phyloP scores from a whole-genome alignment of 2,113 vertebrate genomes.

The Microcebus griseorufus region DNA sequence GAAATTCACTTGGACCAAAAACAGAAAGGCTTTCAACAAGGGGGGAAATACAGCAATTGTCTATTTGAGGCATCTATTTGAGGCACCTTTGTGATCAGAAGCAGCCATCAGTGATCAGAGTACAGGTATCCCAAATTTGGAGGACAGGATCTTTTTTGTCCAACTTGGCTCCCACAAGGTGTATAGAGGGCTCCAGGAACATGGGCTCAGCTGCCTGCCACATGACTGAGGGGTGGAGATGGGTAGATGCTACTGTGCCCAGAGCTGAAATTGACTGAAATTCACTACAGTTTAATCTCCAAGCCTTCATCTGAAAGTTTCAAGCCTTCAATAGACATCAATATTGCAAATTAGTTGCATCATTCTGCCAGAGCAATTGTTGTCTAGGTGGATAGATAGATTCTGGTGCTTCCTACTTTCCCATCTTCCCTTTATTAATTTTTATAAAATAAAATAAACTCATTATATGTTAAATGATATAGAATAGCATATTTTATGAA shows the following conservation, averaged over 20 bases:
- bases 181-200: not conserved
- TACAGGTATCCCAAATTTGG: accelerated
- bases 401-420: not conserved
- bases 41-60: accelerated
- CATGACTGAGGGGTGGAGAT: not conserved
- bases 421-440: not conserved
- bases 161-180: not conserved
- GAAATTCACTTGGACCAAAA: too few relatives aligned
- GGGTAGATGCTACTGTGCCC: not conserved
- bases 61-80: too few relatives aligned
- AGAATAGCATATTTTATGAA: not conserved
- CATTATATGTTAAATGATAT: not conserved
- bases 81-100: too few relatives aligned
- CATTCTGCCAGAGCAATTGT: too few relatives aligned
- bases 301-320: not conserved
- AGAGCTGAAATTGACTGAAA: not conserved
- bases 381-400: not conserved
- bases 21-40: not conserved
- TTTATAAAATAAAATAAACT: not conserved
- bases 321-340: not conserved
- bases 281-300: not conserved
- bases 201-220: not conserved
- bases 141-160: not conserved
- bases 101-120: too few relatives aligned
- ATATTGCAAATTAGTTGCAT: not conserved